A percentile compares a stretch with the other conserved stretches of the same genome.
These are phyloP conservation scores for Aleiodes alternator DNA, from an alignment of 2,888 invertebrate species.

Conservation along the genomic window DNA sequence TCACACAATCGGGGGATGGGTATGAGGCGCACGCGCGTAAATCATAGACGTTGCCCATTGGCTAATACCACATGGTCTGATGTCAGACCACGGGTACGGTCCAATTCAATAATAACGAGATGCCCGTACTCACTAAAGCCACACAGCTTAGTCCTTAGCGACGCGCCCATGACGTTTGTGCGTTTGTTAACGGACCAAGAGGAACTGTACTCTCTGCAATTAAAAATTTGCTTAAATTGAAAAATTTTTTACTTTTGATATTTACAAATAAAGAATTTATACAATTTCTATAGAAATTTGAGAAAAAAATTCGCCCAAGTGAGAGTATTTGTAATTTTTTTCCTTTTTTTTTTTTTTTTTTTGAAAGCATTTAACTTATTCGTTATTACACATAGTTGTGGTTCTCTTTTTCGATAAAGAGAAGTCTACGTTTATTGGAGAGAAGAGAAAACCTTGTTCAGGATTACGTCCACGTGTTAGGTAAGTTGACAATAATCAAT, in stretches of 20 bases:
- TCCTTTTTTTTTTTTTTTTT: conserved; percentile 5
- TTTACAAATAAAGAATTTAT: no score
- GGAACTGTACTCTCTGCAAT: no score
- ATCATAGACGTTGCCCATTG: conserved; percentile 77
- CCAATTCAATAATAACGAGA: conserved; percentile 75
- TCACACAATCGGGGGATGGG: conserved; percentile 10
- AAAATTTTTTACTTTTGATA: no score
- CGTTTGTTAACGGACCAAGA: conserved; percentile 33
- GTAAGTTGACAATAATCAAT: conserved; percentile 54
- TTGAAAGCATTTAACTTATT: background rate
- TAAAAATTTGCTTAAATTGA: no score
- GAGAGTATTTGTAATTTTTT: background rate
- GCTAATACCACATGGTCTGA: conserved; percentile 85
- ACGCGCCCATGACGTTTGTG: conserved; percentile 61
- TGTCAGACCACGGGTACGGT: conserved; percentile 83
- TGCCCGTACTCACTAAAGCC: conserved; percentile 66
- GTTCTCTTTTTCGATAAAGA: background rate
- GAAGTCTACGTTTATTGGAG: background rate
- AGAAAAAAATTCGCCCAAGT: background rate
- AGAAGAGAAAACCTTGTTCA: conserved; percentile 30
- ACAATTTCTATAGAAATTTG: background rate
- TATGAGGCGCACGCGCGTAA: conserved; percentile 65
- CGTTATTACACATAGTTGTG: background rate
- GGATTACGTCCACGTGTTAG: conserved; percentile 64
- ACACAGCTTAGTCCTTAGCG: conserved; percentile 65